These are phyloP conservation scores for Poecile atricapillus DNA, from an alignment of 2,113 vertebrate genomes.

Conservation along the genomic window DNA sequence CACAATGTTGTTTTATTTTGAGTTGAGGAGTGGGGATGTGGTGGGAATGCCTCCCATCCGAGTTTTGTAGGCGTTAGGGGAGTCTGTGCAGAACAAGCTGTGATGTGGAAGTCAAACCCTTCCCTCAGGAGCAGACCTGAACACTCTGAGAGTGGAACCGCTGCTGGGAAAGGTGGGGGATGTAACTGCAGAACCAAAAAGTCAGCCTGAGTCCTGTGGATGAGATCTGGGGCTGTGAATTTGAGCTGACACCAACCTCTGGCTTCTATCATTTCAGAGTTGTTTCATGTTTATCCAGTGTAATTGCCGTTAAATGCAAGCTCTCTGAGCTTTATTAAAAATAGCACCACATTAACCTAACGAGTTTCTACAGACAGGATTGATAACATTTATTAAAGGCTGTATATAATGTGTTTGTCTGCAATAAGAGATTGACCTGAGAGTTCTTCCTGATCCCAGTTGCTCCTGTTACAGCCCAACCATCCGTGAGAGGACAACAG, in stretches of 20 bases:
- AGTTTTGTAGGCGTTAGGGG: neutral
- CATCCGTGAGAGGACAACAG: neutral
- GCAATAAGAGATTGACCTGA: neutral
- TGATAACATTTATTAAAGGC: constrained; percentile 34
- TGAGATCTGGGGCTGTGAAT: neutral
- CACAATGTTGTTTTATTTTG: neutral
- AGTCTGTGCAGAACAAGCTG: neutral
- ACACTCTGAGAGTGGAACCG: neutral
- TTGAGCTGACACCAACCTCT: neutral
- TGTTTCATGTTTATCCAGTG: neutral
- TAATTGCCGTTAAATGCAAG: neutral
- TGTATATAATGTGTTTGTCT: neutral
- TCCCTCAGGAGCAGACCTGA: neutral
- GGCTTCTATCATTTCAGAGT: neutral
- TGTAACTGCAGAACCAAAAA: neutral
- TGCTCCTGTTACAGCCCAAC: neutral
- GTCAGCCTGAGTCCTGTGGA: neutral
- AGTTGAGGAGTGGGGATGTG: neutral
- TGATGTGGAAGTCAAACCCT: neutral
- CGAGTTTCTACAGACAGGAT: neutral
- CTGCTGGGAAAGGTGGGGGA: neutral
- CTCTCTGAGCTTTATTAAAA: constrained; percentile 24
- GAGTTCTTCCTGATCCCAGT: neutral
- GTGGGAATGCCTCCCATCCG: neutral
- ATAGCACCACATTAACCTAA: constrained; percentile 48